Conservation (phyloP, 35 echinoderm and acorn worm genomes). For the Lytechinus variegatus region DNA sequence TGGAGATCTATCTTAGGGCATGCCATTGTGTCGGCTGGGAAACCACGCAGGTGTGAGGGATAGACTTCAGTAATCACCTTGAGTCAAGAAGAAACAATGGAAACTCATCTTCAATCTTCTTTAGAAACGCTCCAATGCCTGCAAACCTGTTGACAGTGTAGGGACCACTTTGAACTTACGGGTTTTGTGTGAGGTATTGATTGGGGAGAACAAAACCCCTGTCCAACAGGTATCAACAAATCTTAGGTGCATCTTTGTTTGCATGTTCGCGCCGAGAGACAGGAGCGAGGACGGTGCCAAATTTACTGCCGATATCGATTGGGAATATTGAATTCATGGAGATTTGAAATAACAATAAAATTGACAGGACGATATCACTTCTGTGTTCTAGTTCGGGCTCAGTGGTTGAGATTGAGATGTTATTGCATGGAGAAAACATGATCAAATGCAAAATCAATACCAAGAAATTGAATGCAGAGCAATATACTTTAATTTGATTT, state of each 20-base stretch:
- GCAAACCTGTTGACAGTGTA: not conserved
- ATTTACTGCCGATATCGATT: not conserved
- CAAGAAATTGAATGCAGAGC: not conserved
- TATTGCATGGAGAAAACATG: not conserved
- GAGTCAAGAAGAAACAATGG: not conserved
- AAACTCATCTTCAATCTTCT: not conserved
- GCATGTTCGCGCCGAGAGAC: not conserved
- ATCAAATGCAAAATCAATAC: not conserved
- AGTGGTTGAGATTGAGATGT: not conserved
- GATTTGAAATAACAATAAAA: not conserved
- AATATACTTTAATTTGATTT: not conserved
- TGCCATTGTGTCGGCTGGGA: not conserved
- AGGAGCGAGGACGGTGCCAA: not conserved
- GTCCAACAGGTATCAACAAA: not conserved
- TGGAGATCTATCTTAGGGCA: not conserved
- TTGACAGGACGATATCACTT: not conserved
- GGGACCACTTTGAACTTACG: not conserved
- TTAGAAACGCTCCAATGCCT: not conserved
- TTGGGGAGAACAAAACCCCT: not conserved
- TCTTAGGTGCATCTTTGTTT: not conserved
- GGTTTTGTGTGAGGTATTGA: not conserved
- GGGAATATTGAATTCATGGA: not conserved
- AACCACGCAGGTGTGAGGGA: not conserved
- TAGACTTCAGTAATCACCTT: not conserved
- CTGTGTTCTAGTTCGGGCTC: not conserved